Percentiles rank a stretch among this genome's conserved stretches.
Evolutionary conservation across 2,888 invertebrate species (phyloP).

Genomic region (Erebia epiphron): DNA sequence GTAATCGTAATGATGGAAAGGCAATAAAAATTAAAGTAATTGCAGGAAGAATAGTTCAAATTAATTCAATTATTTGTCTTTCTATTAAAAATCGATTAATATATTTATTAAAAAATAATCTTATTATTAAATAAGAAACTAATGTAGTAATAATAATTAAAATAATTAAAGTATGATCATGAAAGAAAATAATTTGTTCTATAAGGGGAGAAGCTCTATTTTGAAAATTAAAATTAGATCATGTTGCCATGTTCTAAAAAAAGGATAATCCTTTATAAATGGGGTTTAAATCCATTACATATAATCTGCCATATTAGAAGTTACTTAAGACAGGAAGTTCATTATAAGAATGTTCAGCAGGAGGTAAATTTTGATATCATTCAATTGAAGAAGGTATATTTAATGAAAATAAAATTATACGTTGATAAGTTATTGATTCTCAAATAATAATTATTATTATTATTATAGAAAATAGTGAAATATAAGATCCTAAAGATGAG

Average conservation of each 20-base stretch:
- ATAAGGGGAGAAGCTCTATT: slow-evolving; percentile 85
- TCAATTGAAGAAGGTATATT: slow-evolving; percentile 83
- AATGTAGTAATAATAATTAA: slow-evolving; percentile 84
- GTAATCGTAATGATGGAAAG: slow-evolving; percentile 82
- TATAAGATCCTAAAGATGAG: slow-evolving; percentile 86
- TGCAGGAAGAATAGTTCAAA: slow-evolving; percentile 85
- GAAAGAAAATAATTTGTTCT: slow-evolving; percentile 86
- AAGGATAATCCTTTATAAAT: slow-evolving; percentile 84
- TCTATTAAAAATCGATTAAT: slow-evolving; percentile 82
- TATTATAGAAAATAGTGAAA: slow-evolving; percentile 83
- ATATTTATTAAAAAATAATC: slow-evolving; percentile 81
- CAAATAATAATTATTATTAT: slow-evolving; percentile 84
- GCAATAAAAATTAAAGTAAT: slow-evolving; percentile 85
- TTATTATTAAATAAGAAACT: slow-evolving; percentile 77
- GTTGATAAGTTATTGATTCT: slow-evolving; percentile 82
- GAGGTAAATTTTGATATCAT: slow-evolving; percentile 83
- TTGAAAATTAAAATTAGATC: slow-evolving; percentile 83
- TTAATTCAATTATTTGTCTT: slow-evolving; percentile 83
- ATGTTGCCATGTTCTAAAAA: slow-evolving; percentile 85
- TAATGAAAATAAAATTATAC: slow-evolving; percentile 73
- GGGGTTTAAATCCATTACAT: slow-evolving; percentile 86
- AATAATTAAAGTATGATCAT: slow-evolving; percentile 83
- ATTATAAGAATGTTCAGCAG: slow-evolving; percentile 83
- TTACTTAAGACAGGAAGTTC: slow-evolving; percentile 83
- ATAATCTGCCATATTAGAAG: slow-evolving; percentile 84